Evolutionary conservation across 2,888 invertebrate species (phyloP).

Genomic region (Hirtodrosophila cameraria): DNA sequence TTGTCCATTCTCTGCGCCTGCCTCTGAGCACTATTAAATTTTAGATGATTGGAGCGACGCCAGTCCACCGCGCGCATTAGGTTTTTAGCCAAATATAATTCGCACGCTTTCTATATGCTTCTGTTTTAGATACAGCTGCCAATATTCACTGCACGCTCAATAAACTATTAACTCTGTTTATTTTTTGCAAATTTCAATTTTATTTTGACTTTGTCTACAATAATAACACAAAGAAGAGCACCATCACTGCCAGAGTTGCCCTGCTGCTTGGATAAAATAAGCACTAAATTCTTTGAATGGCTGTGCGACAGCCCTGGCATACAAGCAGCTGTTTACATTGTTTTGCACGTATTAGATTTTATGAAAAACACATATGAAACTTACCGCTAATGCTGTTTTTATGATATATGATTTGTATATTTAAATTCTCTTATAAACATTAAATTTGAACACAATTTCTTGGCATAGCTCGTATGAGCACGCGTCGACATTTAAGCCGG

Average conservation of each 20-base stretch:
- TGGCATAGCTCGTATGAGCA: not conserved
- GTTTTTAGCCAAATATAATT: constrained; percentile 21
- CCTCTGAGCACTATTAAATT: constrained; percentile 47
- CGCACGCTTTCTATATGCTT: constrained; percentile 3
- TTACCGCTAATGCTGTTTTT: constrained; percentile 26
- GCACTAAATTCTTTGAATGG: constrained; percentile 12
- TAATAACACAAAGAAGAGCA: constrained; percentile 66
- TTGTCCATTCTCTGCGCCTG: constrained; percentile 66
- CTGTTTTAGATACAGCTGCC: not conserved
- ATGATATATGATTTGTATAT: not conserved
- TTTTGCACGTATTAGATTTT: not conserved
- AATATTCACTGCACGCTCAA: constrained; percentile 4
- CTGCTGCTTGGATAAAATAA: not conserved
- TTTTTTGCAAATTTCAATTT: constrained; percentile 22
- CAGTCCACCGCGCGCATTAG: constrained; percentile 59
- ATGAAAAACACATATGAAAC: not conserved
- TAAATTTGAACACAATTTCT: not conserved
- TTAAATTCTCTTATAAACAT: not conserved
- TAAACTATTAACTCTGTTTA: not conserved
- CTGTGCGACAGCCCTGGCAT: constrained; percentile 38
- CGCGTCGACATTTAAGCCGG: constrained; percentile 46
- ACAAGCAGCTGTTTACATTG: constrained; percentile 37
- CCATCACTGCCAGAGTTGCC: constrained; percentile 52
- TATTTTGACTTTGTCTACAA: constrained; percentile 59
- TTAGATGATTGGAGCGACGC: constrained; percentile 60